Evolutionary conservation across 2,797 vertebrate species (phyloP), one percentile per base, ranked within the genome.

Genomic region (Enteromius mattozi): DNA sequence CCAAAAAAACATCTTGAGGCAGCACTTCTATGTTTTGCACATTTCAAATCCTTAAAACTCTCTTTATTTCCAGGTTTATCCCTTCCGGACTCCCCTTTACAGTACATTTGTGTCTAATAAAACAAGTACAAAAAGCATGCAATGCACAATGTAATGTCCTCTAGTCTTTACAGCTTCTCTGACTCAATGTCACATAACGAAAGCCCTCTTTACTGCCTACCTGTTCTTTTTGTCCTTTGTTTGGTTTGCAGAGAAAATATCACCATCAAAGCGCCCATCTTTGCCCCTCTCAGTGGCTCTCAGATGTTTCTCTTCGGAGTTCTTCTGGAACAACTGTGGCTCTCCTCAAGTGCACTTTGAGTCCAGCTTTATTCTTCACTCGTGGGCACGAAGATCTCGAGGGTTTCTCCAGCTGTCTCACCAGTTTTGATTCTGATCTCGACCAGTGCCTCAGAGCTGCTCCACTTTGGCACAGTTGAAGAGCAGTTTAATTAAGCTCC

Each of bases 201-300:
- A 83, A 69, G 40, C 0, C 42, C 37, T 66, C 35, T 47, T 51
- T 81, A 56, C 80, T 75, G 82, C 91, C 90, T 95, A 95, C 92
- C 93, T 95, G 88, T 89, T 35, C 81, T 80, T 86, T 92, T 91
- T 87, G 88, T 92, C 80, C 88, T 90, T 87, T 93, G 88, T 88
- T 96, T 94, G 24, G 93, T 86, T 89, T 95, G 93, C 19, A 94
- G 81, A 79, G 93, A 95, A 91, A 95, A 94, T 89, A 91, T 95
- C 87, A 95, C 90, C 91, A 94, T 92, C 16, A 88, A 78, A 86
- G 93, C 91, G 13, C 88, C 91, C 51, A 88, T 94, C 88, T 86
- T 86, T 89, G 8, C 37, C 40, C 37, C 56, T 75, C 89, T 88
- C 83, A 85, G 87, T 85, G 90, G 89, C 90, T 86, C 90, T 87